Conservation (phyloP, 2,888 invertebrate species). For the Scaeva pyrastri region DNA sequence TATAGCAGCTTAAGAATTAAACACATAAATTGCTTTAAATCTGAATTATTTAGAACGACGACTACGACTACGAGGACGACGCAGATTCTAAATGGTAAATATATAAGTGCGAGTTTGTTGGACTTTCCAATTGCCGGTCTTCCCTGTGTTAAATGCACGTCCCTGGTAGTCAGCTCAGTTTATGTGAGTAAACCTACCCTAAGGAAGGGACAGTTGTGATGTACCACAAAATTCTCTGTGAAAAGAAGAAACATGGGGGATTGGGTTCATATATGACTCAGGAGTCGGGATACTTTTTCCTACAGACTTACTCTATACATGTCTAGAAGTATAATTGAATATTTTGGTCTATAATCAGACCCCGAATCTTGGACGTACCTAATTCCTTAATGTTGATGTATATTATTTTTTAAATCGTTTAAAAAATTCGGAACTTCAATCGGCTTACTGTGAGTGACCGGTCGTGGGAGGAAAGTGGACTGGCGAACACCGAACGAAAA, state of each 20-base stretch:
- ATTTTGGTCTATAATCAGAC: not conserved
- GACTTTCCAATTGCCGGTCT: conserved; percentile 2
- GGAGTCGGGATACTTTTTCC: not conserved
- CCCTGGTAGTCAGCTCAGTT: not conserved
- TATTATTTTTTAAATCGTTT: not conserved
- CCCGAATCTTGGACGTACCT: not conserved
- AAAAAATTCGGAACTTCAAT: not conserved
- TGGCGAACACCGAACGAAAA: no score
- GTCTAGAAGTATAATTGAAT: not conserved
- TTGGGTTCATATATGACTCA: not conserved
- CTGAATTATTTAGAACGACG: conserved; percentile 22
- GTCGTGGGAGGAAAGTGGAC: not conserved
- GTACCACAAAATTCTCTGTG: not conserved
- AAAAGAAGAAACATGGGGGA: not conserved
- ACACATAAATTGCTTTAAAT: conserved; percentile 31
- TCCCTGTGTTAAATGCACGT: not conserved
- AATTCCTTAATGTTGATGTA: not conserved
- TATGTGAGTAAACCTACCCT: not conserved
- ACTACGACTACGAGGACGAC: not conserved
- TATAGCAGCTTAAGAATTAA: conserved; percentile 25
- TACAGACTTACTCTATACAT: not conserved
- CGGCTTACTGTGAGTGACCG: not conserved
- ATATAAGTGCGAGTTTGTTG: not conserved
- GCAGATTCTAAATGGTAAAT: not conserved
- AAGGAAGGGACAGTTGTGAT: not conserved